Conservation (phyloP, 2,797 vertebrate genomes). For the Pteropus rufus region DNA sequence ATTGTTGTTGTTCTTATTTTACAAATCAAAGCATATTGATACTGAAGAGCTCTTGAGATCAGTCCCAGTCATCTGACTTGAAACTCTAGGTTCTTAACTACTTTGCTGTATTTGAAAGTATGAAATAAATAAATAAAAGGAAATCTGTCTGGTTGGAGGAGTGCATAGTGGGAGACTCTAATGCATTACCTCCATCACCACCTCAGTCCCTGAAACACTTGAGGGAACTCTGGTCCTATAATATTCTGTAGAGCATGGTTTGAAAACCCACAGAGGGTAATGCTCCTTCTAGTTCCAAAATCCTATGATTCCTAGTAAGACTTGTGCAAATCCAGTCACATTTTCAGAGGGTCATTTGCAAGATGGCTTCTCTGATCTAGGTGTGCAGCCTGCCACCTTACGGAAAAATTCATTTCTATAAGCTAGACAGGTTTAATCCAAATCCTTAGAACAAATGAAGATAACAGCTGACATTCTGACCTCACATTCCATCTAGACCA, state of each 20-base stretch:
- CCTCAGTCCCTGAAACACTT: too few relatives aligned
- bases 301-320: not conserved
- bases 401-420: not conserved
- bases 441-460: not conserved
- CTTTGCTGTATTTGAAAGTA: too few relatives aligned
- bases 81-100: not conserved
- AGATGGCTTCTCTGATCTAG: not conserved
- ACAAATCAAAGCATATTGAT: not conserved
- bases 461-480: not conserved
- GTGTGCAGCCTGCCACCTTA: too few relatives aligned
- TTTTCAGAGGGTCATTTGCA: not conserved
- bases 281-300: not conserved
- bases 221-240: fast-evolving
- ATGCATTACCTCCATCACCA: fast-evolving
- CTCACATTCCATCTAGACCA: not conserved
- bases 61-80: not conserved
- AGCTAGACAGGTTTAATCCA: not conserved
- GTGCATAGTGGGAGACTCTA: not conserved
- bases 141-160: not conserved
- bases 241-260: not conserved
- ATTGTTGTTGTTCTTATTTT: not conserved
- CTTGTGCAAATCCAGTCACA: not conserved
- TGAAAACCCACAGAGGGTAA: not conserved
- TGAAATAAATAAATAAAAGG: not conserved
- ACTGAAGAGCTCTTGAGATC: not conserved